phyloP scores from a whole-genome alignment of 1,140 invertebrate species.

The Rhopalosiphum maidis region DNA sequence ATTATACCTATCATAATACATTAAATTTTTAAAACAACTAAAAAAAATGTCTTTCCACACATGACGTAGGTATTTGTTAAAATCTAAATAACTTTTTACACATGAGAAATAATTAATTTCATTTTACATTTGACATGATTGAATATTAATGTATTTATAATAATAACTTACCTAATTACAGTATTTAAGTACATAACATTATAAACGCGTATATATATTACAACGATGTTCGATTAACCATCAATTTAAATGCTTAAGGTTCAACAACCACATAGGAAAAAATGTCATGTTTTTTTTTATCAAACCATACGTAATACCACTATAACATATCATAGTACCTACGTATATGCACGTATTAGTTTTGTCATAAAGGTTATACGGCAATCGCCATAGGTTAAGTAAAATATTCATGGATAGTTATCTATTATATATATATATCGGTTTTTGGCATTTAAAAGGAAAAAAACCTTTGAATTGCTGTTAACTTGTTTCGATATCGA shows the following conservation, averaged over 20 bases:
- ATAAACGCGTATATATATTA: background rate
- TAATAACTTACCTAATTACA: background rate
- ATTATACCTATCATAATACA: background rate
- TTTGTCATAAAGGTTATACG: background rate
- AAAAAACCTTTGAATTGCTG: conserved; percentile 2
- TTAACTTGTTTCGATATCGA: conserved; percentile 7
- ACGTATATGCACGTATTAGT: background rate
- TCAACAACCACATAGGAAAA: background rate
- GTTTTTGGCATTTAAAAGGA: background rate
- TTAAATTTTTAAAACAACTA: background rate
- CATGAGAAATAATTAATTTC: background rate
- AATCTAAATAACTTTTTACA: background rate
- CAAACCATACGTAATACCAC: background rate
- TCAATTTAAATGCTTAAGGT: background rate
- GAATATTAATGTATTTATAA: background rate
- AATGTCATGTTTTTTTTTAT: background rate
- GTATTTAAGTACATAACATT: background rate
- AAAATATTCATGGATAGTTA: background rate
- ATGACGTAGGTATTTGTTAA: background rate
- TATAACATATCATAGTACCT: background rate
- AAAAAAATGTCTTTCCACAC: accelerated
- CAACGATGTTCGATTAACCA: background rate
- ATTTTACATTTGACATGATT: background rate
- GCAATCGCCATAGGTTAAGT: background rate
- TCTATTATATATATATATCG: background rate